phyloP scores from a whole-genome alignment of 2,113 vertebrate genomes.

The Collichthys lucidus region DNA sequence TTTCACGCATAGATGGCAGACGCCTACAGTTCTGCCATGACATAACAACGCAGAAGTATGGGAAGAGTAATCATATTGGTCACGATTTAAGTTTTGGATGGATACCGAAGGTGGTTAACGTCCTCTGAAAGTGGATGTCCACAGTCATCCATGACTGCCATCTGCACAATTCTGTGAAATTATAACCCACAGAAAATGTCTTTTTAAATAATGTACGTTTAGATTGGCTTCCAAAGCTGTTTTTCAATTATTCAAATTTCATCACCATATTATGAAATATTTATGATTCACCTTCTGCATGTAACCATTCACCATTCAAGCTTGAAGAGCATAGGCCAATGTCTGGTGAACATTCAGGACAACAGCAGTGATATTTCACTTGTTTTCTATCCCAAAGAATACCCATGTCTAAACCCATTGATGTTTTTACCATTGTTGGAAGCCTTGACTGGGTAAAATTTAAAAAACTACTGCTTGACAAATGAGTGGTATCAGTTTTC shows the following conservation, averaged over 20 bases:
- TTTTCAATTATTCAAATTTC: background rate
- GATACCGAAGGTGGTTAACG: constrained; percentile 11
- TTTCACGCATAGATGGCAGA: constrained; percentile 5
- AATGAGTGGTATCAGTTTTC: no score
- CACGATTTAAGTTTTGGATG: constrained; percentile 34
- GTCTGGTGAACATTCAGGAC: background rate
- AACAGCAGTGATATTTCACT: background rate
- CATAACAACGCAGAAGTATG: constrained; percentile 1
- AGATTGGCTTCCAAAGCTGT: background rate
- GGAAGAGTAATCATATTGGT: constrained; percentile 5
- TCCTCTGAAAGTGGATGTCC: background rate
- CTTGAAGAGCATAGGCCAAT: background rate
- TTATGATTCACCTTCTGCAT: background rate
- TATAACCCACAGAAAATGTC: background rate
- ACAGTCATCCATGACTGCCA: background rate
- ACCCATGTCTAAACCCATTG: background rate
- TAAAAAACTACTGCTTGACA: background rate
- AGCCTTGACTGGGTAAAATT: background rate
- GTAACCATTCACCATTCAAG: background rate
- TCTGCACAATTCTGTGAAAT: constrained; percentile 10
- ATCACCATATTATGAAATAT: background rate
- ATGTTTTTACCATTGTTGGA: background rate
- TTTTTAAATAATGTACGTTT: constrained; percentile 9
- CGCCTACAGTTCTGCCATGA: constrained; percentile 25
- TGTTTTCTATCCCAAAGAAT: background rate